Base-by-base conservation (phyloP, 1,140 invertebrate species). In the Drosophila repletoides region DNA sequence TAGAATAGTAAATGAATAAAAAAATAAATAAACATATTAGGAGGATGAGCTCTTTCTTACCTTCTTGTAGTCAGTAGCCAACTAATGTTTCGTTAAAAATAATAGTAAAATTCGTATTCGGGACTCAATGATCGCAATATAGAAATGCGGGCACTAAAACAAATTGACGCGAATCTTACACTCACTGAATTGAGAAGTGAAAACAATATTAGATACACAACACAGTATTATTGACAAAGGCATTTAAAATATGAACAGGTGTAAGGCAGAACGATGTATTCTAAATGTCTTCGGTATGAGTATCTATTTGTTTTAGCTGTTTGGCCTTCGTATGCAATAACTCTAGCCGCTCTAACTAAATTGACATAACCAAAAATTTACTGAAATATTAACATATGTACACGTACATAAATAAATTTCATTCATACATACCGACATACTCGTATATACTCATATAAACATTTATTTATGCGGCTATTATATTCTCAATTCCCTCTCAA, bases 251-350 rank as follows among this genome's bases (percentile, higher is more conserved):
- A n/a, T n/a, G n/a, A n/a, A n/a, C n/a, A n/a, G n/a, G n/a, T n/a
- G n/a, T n/a, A n/a, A n/a, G n/a, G n/a, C n/a, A n/a, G n/a, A n/a
- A n/a, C n/a, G n/a, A n/a, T n/a, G n/a, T n/a, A n/a, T n/a, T n/a
- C n/a, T n/a, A n/a, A n/a, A n/a, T n/a, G n/a, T n/a, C n/a, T n/a
- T n/a, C n/a, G n/a, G n/a, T n/a, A 58, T 33, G 14, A 66, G 64
- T 74, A 61, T 72, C 77, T 60, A 64, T 56, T 76, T 86, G 80
- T 88, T 88, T 73, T 72, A 72, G 56, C 61, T 87, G 76, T 88
- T 88, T 76, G 75, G 60, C 83, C 72, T 87, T 88, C 81, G 76
- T 81, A 86, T 87, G 81, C 81, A 88, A 88, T 88, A 80, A 80
- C 51, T 60, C 29, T 61, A 61, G 45, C 28, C 28, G 17, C 48